Evolutionary conservation across 2,888 invertebrate genomes (phyloP).

Genomic region (Stramonita haemastoma): DNA sequence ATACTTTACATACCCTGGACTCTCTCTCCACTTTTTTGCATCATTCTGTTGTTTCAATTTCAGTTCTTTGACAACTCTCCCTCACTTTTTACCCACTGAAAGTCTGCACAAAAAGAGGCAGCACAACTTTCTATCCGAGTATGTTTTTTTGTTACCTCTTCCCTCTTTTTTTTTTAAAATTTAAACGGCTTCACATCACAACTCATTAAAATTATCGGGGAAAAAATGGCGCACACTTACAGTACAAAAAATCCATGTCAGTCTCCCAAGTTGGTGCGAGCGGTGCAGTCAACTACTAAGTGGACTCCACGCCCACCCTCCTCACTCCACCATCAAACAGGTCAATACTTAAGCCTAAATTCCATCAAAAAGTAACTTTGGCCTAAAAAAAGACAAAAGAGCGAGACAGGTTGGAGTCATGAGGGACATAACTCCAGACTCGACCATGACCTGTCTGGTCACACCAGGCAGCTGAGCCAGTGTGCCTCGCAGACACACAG

Average conservation of each 20-base stretch:
- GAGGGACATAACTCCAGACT: conserved; percentile 38
- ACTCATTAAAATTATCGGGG: conserved; percentile 38
- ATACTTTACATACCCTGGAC: conserved; percentile 36
- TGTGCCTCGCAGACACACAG: conserved; percentile 17
- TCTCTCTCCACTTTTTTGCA: conserved; percentile 28
- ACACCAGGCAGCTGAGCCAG: conserved; percentile 37
- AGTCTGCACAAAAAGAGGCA: not conserved
- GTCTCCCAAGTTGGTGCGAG: conserved; percentile 3
- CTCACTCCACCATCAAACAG: not conserved
- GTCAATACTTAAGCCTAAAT: conserved; percentile 26
- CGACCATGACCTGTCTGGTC: conserved; percentile 39
- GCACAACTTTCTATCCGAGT: not conserved
- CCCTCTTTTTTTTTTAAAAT: not conserved
- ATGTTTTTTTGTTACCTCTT: not conserved
- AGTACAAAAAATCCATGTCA: conserved; percentile 35
- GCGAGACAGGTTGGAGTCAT: conserved; percentile 30
- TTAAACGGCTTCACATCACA: conserved; percentile 39
- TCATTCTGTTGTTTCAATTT: not conserved
- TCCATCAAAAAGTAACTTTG: conserved; percentile 34
- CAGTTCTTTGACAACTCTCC: not conserved
- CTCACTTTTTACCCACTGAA: not conserved
- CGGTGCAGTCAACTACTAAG: conserved; percentile 17
- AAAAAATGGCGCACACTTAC: conserved; percentile 39
- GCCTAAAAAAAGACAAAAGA: conserved; percentile 36
- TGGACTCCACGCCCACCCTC: not conserved